These are phyloP conservation scores for Cepaea hortensis DNA, from an alignment of 2,888 invertebrate genomes.

Conservation along the genomic window DNA sequence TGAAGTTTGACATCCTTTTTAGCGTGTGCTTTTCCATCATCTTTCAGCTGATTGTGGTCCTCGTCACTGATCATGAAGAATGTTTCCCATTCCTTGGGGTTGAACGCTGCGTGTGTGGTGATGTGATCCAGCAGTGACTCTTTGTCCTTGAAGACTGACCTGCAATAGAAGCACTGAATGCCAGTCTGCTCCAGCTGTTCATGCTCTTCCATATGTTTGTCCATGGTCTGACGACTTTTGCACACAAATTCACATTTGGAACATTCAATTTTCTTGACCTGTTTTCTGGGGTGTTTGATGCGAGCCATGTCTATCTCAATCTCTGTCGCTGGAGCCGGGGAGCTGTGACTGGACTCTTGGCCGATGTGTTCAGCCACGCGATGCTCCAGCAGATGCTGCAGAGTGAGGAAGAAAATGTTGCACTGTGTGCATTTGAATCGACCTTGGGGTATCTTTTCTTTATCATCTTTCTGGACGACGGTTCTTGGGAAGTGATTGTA, in stretches of 20 bases:
- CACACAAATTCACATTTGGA: constrained; percentile 68
- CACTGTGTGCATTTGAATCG: constrained; percentile 63
- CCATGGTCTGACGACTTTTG: constrained; percentile 61
- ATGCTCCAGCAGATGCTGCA: constrained; percentile 65
- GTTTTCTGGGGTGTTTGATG: constrained; percentile 55
- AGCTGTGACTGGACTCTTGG: constrained; percentile 45
- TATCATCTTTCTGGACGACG: constrained; percentile 48
- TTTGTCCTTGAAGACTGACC: constrained; percentile 65
- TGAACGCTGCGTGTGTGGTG: constrained; percentile 65
- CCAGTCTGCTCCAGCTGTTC: constrained; percentile 60
- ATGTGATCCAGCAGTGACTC: constrained; percentile 67
- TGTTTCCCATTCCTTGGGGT: constrained; percentile 61
- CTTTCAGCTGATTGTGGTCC: constrained; percentile 32
- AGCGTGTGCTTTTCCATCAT: not conserved
- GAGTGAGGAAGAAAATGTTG: constrained; percentile 62
- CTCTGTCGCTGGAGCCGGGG: constrained; percentile 43
- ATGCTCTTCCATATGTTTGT: constrained; percentile 66
- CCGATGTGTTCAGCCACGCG: constrained; percentile 62
- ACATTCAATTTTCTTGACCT: constrained; percentile 68
- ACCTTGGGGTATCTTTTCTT: constrained; percentile 55
- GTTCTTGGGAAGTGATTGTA: constrained; percentile 66
- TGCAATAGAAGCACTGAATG: constrained; percentile 67
- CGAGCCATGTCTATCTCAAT: constrained; percentile 53
- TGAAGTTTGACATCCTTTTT: not conserved
- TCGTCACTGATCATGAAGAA: constrained; percentile 51